phyloP scores from a whole-genome alignment of 2,113 vertebrate genomes.

The Microtus oregoni region DNA sequence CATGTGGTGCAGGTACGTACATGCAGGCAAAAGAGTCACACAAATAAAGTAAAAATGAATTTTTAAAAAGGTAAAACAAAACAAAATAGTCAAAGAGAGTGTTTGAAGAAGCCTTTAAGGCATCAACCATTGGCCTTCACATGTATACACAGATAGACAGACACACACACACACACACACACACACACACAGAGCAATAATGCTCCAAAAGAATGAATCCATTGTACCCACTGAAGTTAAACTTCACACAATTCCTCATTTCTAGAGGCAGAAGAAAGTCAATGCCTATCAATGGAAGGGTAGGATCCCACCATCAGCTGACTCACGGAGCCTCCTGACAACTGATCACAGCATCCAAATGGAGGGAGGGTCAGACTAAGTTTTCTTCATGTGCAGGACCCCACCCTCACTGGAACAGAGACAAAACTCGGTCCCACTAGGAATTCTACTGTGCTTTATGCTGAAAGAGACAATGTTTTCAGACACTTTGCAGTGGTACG shows the following conservation, averaged over 20 bases:
- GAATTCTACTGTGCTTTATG: neutral
- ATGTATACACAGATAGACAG: neutral
- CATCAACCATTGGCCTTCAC: neutral
- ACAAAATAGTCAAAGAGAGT: neutral
- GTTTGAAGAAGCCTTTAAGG: neutral
- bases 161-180: neutral
- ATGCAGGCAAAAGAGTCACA: neutral
- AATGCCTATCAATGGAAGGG: neutral
- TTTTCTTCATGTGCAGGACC: neutral
- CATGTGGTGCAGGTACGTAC: neutral
- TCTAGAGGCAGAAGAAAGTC: slow-evolving; percentile 42
- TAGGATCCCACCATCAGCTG: neutral
- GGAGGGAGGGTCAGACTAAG: neutral
- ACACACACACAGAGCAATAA: neutral
- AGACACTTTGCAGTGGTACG: neutral
- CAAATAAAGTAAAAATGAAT: neutral
- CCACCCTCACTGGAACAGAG: neutral
- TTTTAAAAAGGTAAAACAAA: neutral
- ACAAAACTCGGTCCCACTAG: neutral
- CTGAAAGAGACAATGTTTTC: neutral
- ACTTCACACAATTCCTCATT: neutral
- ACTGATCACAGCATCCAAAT: neutral
- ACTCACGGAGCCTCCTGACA: neutral
- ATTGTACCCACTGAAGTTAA: neutral
- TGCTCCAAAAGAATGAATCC: neutral